Evolutionary conservation across 2,113 vertebrate species (phyloP).

Genomic region (Oreotrochilus melanogaster): DNA sequence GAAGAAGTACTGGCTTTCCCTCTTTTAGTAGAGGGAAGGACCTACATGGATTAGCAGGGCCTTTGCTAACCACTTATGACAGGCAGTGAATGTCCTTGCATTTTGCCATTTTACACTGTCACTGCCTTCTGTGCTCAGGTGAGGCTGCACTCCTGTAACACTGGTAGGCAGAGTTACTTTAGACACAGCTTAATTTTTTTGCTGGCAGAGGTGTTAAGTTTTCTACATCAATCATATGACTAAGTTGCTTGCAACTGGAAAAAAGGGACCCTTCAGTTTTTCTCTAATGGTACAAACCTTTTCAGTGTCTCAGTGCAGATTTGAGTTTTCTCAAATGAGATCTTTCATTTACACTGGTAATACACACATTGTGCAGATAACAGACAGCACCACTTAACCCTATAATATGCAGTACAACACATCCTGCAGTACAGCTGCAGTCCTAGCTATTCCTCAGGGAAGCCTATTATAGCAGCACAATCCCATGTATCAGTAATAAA

Average conservation of each 20-base stretch:
- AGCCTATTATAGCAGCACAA: constrained; percentile 2
- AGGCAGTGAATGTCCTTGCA: rapidly evolving
- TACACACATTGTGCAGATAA: background rate
- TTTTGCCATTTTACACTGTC: background rate
- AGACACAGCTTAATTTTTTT: background rate
- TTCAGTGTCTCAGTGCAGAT: background rate
- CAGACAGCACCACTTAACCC: constrained; percentile 37
- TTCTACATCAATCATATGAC: background rate
- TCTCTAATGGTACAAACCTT: background rate
- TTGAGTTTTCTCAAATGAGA: background rate
- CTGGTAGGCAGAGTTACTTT: background rate
- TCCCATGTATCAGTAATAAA: constrained; percentile 42
- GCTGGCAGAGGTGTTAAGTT: background rate
- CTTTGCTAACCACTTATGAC: background rate
- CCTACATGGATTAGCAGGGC: background rate
- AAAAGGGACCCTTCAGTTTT: background rate
- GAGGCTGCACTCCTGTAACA: background rate
- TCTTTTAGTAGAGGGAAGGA: background rate
- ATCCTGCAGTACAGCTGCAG: constrained; percentile 1
- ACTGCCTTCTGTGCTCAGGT: background rate
- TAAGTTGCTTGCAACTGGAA: background rate
- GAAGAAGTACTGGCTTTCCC: background rate
- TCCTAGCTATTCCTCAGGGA: constrained; percentile 36
- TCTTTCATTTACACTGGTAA: background rate
- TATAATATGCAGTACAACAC: background rate